A percentile compares a stretch with the other conserved stretches of the same genome.
Evolutionary conservation across 2,113 vertebrate species (phyloP).

Genomic region (Diadophis punctatus): DNA sequence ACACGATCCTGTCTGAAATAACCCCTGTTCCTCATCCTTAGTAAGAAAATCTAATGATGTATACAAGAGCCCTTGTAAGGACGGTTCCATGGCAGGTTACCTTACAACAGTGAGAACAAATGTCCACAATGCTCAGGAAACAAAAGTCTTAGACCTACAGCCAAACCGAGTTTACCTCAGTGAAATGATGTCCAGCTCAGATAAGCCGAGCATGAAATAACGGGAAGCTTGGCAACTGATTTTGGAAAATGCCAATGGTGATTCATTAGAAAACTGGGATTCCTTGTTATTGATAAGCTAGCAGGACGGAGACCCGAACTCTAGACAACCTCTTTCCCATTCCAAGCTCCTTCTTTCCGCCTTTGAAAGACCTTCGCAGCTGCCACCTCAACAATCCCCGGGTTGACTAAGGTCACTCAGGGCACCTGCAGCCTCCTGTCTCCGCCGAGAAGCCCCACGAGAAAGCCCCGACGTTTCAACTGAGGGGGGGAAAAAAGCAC

Average conservation of each 20-base stretch:
- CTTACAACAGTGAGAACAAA: background rate
- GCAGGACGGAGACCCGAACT: background rate
- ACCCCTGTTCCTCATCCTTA: background rate
- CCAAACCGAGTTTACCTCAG: background rate
- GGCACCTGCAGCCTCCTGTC: background rate
- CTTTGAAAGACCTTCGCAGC: too few relatives aligned
- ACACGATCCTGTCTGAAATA: background rate
- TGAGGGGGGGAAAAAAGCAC: background rate
- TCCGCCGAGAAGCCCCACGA: background rate
- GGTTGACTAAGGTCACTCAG: background rate
- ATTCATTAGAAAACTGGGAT: background rate
- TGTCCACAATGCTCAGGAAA: background rate
- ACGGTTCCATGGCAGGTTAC: background rate
- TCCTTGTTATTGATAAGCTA: background rate
- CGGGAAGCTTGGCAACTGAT: background rate
- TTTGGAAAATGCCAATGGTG: background rate
- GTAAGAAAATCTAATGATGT: background rate
- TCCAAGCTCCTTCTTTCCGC: background rate
- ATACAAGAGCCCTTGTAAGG: background rate
- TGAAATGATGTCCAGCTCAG: background rate
- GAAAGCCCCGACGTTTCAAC: background rate
- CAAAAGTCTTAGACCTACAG: accelerated
- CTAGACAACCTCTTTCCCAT: background rate
- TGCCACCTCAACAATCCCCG: background rate
- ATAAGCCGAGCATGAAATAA: background rate